Evolutionary conservation across 2,888 invertebrate species (phyloP).

Genomic region (Bursaphelenchus okinawaensis): DNA sequence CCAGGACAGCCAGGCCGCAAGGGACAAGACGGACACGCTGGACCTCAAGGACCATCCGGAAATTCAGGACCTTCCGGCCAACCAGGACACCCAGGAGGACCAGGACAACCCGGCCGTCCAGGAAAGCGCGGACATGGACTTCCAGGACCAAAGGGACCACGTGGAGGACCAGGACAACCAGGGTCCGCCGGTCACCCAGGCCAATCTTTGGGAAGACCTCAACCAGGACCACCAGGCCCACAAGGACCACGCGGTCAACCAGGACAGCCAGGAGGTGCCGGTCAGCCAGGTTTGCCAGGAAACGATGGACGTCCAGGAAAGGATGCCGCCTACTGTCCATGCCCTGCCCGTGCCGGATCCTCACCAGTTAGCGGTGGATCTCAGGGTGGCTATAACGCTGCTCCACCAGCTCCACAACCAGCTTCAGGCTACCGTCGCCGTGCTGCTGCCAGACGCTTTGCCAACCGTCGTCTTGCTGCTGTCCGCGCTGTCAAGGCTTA

Average conservation of each 20-base stretch:
- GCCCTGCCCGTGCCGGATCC: background rate
- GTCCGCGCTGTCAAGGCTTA: background rate
- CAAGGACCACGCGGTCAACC: background rate
- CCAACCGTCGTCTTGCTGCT: background rate
- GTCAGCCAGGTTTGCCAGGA: background rate
- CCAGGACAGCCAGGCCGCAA: conserved; percentile 5
- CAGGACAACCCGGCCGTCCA: conserved; percentile 4
- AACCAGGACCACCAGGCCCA: background rate
- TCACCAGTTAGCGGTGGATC: background rate
- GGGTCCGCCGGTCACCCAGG: background rate
- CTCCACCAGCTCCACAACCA: background rate
- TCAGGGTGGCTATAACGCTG: background rate
- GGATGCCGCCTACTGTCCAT: background rate
- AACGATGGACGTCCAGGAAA: background rate
- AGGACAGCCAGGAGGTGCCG: background rate
- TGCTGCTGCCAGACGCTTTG: background rate
- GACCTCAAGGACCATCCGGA: conserved; percentile 9
- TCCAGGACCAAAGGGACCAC: background rate
- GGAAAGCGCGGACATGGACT: background rate
- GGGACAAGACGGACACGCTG: conserved; percentile 5
- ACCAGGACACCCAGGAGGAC: background rate
- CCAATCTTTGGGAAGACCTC: background rate
- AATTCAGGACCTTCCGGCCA: conserved; percentile 1
- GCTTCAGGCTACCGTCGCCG: background rate
- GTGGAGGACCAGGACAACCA: background rate